Base-by-base conservation (phyloP, 53 echinoderm and acorn worm species). In the Zoroaster sp. region DNA sequence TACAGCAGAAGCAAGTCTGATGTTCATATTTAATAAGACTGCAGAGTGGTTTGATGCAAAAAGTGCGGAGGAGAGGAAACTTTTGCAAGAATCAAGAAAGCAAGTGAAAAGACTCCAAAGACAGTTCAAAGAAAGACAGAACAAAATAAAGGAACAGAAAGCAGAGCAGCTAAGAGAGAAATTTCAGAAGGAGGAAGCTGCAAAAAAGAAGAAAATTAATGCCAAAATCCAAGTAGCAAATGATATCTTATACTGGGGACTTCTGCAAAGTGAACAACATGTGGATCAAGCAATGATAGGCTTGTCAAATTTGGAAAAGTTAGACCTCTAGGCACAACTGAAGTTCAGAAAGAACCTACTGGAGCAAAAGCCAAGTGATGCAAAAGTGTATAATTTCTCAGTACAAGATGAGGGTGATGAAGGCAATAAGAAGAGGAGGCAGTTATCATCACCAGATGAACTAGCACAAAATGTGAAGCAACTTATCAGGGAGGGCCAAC, bases 261-360 rank as follows among this genome's bases (percentile, higher is more conserved):
- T 89, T 18, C 41, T 80, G 72, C 90, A 89, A 53, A 72, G 40
- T 52, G 80, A 72, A 82, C 44, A n/a, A 35, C 72, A 89, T 35
- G 72, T 89, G 5, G 90, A 89, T 0, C 0, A 36, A 21, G 73
- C 80, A 46, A 7, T 82, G 90, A 35, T 5, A 2, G 55, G 73
- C 20, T 45, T 82, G 2, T 31, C 72, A 18, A 18, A 36, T 12
- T 9, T 38, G 1, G 81, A 80, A 28, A 81, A 82, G 63, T 15
- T 89, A 5, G 37, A 35, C 0, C 55, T 72, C 8, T 31, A 88
- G 70, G 81, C 66, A 33, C 74, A 92, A 55, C 15, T 91, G 10
- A 87, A 45, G 17, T 91, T 91, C 80, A 69, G 91, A 31, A 91
- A 87, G 49, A 91, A 91, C 68, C 46, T 78, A 10, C 87, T 91